Evolutionary conservation across 1,140 invertebrate species (phyloP), one percentile per base, ranked within the genome.

Genomic region (Drosophila ficusphila): DNA sequence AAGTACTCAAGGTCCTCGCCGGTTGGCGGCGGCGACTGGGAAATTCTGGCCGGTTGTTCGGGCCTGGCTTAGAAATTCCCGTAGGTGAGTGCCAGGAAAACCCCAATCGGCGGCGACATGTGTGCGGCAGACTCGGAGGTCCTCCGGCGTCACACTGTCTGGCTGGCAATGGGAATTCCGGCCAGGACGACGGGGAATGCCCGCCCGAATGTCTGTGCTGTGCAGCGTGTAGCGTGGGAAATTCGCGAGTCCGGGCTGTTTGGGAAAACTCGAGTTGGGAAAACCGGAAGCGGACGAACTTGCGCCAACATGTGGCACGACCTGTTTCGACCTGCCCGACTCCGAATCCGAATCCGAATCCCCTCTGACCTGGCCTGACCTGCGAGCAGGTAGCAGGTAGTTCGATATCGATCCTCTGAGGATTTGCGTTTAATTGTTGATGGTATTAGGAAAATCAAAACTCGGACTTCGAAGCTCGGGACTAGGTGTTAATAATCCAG

Each of bases 371-470:
- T 5, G 7, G 9, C 2, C 39, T 19, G 44, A 18, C 33, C 29
- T 7, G 39, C 51, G 39, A n/a, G 39, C 81, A 81, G 82, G 76
- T 79, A 81, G 56, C 23, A n/a, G n/a, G n/a, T n/a, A n/a, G n/a
- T n/a, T n/a, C 8, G 1, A 8, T 8, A 29, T 29, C 21, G 6
- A 42, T 12, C n/a, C 41, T 7, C 19, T 5, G 41, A n/a, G 41
- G 21, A 44, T 25, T 25, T 51, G 51, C 52, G 71, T 71, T 79
- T 90, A 90, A 90, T 90, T 90, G 86, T 82, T 90, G 77, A 90
- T 90, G 77, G 88, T 57, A 89, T 89, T 89, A 82, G 73, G 64
- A 76, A 85, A 89, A 89, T 89, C 79, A 89, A 89, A 85, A 85
- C 82, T 88, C 18, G 34, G 27, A 5, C 1, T 23, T n/a, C n/a